Conservation (phyloP, 35 echinoderm and acorn worm species). For the Heliocidaris erythrogramma region DNA sequence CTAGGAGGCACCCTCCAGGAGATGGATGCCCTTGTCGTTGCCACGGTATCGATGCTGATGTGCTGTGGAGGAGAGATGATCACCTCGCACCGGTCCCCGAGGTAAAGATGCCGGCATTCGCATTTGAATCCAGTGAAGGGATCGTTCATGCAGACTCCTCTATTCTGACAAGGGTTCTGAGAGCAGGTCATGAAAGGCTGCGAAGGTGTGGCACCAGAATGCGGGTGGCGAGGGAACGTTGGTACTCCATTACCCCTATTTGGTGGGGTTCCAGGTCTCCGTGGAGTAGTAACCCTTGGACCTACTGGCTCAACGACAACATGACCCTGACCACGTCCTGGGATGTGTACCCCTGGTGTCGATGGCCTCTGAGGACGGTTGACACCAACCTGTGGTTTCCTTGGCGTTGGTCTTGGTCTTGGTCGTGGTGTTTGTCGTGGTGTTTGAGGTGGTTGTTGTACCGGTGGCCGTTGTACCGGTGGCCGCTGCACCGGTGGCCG, state of each 20-base stretch:
- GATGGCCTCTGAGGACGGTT: neutral
- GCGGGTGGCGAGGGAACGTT: neutral
- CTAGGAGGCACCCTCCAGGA: conserved; percentile 59
- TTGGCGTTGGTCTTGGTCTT: neutral
- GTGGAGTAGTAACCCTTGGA: conserved; percentile 33
- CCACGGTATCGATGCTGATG: conserved; percentile 49
- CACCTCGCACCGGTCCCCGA: conserved; percentile 62
- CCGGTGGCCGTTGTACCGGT: neutral
- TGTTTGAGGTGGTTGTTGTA: neutral
- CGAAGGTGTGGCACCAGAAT: conserved; percentile 17
- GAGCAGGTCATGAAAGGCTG: neutral
- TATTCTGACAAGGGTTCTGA: conserved; percentile 65
- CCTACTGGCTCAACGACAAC: conserved; percentile 21
- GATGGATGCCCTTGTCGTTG: conserved; percentile 24
- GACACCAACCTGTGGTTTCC: neutral
- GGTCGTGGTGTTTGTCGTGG: neutral
- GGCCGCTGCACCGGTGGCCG: neutral
- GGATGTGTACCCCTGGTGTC: neutral
- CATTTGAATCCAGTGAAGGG: conserved; percentile 38
- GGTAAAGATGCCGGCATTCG: conserved; percentile 65
- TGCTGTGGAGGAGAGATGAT: conserved; percentile 70
- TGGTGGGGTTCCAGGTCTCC: conserved; percentile 13
- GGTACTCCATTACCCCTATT: neutral
- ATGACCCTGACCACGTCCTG: neutral
- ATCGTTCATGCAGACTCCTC: conserved; percentile 55